Conservation (phyloP, 2,113 vertebrate genomes). For the Tragelaphus scriptus region DNA sequence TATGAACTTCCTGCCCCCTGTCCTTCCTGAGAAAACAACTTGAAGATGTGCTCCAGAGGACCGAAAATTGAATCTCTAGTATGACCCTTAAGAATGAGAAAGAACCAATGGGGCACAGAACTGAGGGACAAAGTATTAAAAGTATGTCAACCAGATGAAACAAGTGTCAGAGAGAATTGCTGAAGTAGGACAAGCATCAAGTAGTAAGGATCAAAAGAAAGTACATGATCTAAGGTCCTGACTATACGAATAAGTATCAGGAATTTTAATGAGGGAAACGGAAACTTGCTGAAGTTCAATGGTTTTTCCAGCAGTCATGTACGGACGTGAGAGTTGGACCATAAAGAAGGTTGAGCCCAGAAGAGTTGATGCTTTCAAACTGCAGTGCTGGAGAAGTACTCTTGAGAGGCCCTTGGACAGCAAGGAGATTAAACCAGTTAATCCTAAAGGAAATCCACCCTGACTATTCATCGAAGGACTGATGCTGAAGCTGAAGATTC, state of each 20-base stretch:
- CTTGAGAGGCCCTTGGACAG: background rate
- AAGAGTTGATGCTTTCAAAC: background rate
- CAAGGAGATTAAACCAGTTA: background rate
- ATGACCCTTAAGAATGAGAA: background rate
- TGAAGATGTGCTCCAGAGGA: background rate
- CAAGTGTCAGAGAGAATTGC: rapidly evolving
- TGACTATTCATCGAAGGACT: background rate
- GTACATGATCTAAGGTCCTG: rapidly evolving
- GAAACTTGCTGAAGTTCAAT: background rate
- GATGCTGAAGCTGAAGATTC: background rate
- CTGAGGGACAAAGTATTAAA: rapidly evolving
- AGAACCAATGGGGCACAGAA: background rate
- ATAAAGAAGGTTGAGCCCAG: background rate
- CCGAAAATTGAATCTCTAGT: rapidly evolving
- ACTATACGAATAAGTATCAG: rapidly evolving
- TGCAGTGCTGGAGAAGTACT: background rate
- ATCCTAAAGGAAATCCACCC: background rate
- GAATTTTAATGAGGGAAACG: rapidly evolving
- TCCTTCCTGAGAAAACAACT: background rate
- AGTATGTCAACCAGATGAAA: rapidly evolving
- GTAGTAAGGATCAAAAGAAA: rapidly evolving
- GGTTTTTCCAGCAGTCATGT: background rate
- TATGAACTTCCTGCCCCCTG: rapidly evolving
- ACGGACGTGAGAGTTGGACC: background rate
- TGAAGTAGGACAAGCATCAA: rapidly evolving